Evolutionary conservation across 1,140 invertebrate genomes (phyloP).

Genomic region (Sminthurides bifidus): DNA sequence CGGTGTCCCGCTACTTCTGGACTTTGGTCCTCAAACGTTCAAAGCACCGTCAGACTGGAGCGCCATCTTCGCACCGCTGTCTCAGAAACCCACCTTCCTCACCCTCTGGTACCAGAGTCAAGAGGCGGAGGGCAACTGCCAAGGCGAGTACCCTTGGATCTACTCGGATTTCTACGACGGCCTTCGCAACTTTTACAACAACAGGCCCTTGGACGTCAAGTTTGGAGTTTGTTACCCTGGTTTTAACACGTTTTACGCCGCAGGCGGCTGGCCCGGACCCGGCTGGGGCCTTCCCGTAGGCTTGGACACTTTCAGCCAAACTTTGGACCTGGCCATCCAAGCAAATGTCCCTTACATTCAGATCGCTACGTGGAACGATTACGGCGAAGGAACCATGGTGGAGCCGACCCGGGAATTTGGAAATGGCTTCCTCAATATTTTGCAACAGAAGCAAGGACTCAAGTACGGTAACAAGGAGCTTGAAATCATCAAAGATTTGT

Average conservation of each 20-base stretch:
- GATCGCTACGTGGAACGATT: constrained; percentile 25
- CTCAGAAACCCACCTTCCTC: constrained; percentile 15
- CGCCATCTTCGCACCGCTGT: constrained; percentile 9
- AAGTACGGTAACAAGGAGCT: constrained; percentile 8
- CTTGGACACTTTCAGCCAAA: constrained; percentile 10
- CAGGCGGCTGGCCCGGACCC: constrained; percentile 17
- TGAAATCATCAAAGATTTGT: constrained; percentile 9
- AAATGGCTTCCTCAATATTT: constrained; percentile 14
- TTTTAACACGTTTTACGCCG: constrained; percentile 13
- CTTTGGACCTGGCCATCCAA: constrained; percentile 12
- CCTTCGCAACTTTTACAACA: constrained; percentile 20
- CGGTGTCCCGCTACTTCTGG: constrained; percentile 14
- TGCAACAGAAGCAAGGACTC: constrained; percentile 8
- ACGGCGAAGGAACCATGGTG: constrained; percentile 25
- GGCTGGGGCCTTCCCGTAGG: constrained; percentile 10
- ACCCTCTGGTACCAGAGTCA: constrained; percentile 21
- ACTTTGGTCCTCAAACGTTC: constrained; percentile 25
- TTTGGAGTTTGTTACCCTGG: constrained; percentile 18
- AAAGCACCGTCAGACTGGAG: constrained; percentile 12
- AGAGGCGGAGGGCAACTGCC: not conserved
- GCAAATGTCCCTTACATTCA: constrained; percentile 14
- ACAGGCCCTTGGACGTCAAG: constrained; percentile 6
- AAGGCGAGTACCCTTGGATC: constrained; percentile 24
- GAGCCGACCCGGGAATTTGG: constrained; percentile 23
- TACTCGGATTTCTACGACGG: constrained; percentile 21